Base-by-base conservation (phyloP, 2,888 invertebrate genomes). In the Boloria selene region DNA sequence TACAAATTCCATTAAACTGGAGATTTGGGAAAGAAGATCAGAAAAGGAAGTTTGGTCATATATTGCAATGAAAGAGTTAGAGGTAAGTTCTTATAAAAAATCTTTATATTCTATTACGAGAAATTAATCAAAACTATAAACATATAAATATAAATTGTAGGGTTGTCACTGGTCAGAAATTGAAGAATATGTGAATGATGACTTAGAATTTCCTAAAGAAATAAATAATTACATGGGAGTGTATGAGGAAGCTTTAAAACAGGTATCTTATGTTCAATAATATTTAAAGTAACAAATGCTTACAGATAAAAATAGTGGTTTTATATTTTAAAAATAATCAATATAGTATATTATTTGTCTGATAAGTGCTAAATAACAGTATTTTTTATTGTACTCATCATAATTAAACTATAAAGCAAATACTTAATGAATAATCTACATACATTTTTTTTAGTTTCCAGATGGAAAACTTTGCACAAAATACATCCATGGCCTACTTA, bases 31-130 rank as follows among this genome's bases (percentile, higher is more conserved):
- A 5, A 78, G 76, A 61, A 77, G 76, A 4, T 74, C 79, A 26
- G 74, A 82, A 17, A 87, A 83, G 67, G 84, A 89, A 71, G 85
- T 90, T 22, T 92, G 92, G 92, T 72, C 79, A 49, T 93, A 84
- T 52, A 84, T 93, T 64, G 92, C 91, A 45, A 65, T 75, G 14
- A 89, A 88, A 68, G 93, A 93, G 74, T 77, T 92, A 54, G 83
- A 90, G 69, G 92, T 92, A 77, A 73, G 78, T 73, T 42, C 17
- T 13, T 42, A 31, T 22, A 14, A 18, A 4, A 26, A 14, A 52
- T 52, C 6, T n/a, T 7, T 31, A 26, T 26, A 52, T 17, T 26
- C 3, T 52, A 13, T 52, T 14, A 52, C 2, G 13, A 1, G 6
- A 47, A 6, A 1, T 3, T n/a, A 47, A n/a, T n/a, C 5, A 14